Conservation (phyloP, 2,888 invertebrate genomes). For the Andrena dorsata region DNA sequence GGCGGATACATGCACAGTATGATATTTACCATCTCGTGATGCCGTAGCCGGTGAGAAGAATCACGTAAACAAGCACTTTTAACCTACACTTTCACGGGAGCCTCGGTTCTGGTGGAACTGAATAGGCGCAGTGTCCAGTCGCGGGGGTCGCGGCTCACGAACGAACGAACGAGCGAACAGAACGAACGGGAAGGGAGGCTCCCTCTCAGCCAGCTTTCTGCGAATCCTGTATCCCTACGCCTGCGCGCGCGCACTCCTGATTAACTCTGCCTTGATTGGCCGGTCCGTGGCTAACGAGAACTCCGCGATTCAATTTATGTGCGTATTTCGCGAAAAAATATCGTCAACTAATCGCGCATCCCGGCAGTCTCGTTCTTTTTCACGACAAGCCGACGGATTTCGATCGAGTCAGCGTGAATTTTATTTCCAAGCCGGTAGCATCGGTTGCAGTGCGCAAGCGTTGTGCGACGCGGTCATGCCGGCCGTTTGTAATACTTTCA, state of each 20-base stretch:
- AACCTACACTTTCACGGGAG: constrained; percentile 81
- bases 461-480: constrained; percentile 59
- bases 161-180: constrained; percentile 73
- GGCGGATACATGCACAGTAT: constrained; percentile 30
- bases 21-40: constrained; percentile 83
- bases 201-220: constrained; percentile 73
- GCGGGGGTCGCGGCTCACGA: constrained; percentile 80
- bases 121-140: constrained; percentile 80
- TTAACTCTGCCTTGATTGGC: constrained; percentile 62
- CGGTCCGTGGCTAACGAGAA: constrained; percentile 47
- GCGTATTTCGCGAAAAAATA: constrained; percentile 18
- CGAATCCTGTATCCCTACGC: constrained; percentile 78
- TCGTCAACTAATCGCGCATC: neutral
- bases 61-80: constrained; percentile 82
- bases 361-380: constrained; percentile 7
- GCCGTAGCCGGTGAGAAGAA: constrained; percentile 75
- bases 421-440: constrained; percentile 59
- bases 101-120: constrained; percentile 81
- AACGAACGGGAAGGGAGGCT: constrained; percentile 83
- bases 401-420: constrained; percentile 18
- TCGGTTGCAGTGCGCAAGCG: constrained; percentile 56
- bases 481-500: constrained; percentile 66
- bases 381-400: neutral
- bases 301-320: constrained; percentile 29
- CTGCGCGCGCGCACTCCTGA: constrained; percentile 73